A percentile compares a stretch with the other conserved stretches of the same genome.
phyloP scores from a whole-genome alignment of 2,113 vertebrate species.

The Indicator indicator region DNA sequence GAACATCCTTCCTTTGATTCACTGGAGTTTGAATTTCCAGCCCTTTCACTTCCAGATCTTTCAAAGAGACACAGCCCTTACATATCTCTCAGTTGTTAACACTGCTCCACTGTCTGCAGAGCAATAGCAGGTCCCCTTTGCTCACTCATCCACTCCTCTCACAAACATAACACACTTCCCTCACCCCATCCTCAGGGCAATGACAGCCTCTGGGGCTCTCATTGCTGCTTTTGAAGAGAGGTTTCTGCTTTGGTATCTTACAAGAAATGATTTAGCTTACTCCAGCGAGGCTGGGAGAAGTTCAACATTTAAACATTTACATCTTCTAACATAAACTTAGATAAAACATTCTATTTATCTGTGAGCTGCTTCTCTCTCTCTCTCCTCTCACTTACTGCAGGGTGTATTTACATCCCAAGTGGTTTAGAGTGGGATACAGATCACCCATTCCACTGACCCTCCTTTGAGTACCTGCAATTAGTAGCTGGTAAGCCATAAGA shows the following conservation, averaged over 20 bases:
- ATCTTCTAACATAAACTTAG: slow-evolving; percentile 7
- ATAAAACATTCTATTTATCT: not conserved
- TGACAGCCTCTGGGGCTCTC: not conserved
- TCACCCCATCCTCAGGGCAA: not conserved
- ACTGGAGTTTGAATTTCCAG: not conserved
- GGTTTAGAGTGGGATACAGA: not conserved
- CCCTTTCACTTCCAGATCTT: not conserved
- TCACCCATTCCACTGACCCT: not conserved
- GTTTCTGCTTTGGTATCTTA: not conserved
- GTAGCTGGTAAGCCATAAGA: not conserved
- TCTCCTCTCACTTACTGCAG: not conserved
- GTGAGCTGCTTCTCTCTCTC: not conserved
- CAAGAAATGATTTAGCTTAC: not conserved
- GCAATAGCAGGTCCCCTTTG: not conserved
- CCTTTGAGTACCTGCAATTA: not conserved
- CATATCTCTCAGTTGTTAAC: not conserved
- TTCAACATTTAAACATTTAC: slow-evolving; percentile 43
- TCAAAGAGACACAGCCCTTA: not conserved
- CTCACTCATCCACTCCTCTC: not conserved
- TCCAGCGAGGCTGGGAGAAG: slow-evolving; percentile 11
- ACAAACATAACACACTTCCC: not conserved
- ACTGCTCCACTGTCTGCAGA: not conserved
- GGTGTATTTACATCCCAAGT: not conserved
- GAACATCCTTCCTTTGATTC: slow-evolving; percentile 33
- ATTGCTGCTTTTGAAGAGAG: not conserved